Base-by-base conservation (phyloP, 2,888 invertebrate species). In the Drosophila percnosoma region DNA sequence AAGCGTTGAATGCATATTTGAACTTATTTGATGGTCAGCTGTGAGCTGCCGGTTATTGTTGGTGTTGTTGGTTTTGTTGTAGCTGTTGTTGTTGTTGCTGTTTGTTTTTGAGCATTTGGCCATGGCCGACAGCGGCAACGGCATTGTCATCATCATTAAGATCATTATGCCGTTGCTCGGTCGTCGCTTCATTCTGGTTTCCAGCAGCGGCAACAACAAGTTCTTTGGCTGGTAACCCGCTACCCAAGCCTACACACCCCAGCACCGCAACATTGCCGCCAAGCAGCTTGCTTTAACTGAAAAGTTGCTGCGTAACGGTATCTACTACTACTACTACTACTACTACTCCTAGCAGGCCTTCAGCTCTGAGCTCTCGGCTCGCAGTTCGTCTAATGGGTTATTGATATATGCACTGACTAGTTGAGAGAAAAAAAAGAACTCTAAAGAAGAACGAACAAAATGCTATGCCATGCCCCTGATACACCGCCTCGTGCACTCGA, bases 301-400 rank as follows among this genome's bases (percentile, higher is more conserved):
- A 80, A 83, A 81, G 77, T 83, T 77, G 84, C 90, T 90, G 90
- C 90, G 86, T 87, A 87, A 87, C 90, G 86, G 90, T 90, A 87
- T 79, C 79, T 79, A 76, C 89, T 83, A 55, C 54, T 52, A 33
- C 49, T 49, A 49, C 51, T 31, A 31, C 36, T 24, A 36, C 76
- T 78, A 73, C 83, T 73, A 81, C 78, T 80, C 55, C 57, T 54
- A 40, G 53, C 68, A 51, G 54, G 52, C 52, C 57, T 48, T 45
- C 59, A 51, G 36, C 53, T 54, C 18, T 2, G 51, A 33, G 54
- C 63, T 40, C 27, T 13, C 21, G 58, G 58, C 53, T 38, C 31
- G 36, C 38, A 66, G 65, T 65, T 73, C 70, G 75, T 78, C 68
- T 81, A 78, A 82, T 87, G 87, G 84, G 79, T 74, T 83, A 84